Percentiles rank a stretch among this genome's conserved stretches.
These are phyloP conservation scores for Calliphora vomitoria DNA, from an alignment of 2,888 invertebrate genomes.

Conservation along the genomic window DNA sequence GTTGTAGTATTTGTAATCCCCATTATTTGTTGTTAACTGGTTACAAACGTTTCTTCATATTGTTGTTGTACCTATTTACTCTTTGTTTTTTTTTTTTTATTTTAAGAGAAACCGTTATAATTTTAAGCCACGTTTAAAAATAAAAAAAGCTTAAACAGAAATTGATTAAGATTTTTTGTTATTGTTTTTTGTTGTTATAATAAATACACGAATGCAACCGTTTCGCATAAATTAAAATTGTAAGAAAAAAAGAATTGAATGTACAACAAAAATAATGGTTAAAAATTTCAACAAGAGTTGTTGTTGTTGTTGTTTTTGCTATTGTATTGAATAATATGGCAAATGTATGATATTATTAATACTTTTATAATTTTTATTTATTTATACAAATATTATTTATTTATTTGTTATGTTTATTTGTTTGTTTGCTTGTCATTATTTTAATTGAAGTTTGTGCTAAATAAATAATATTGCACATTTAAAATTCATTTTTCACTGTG, in stretches of 20 bases:
- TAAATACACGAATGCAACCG: conserved; percentile 65
- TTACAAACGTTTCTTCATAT: conserved; percentile 44
- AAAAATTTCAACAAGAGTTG: conserved; percentile 32
- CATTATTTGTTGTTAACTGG: conserved; percentile 60
- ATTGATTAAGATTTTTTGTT: conserved; percentile 20
- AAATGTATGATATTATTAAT: conserved; percentile 35
- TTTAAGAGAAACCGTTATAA: conserved; percentile 65
- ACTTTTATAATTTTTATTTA: conserved; percentile 16
- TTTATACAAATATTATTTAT: conserved; percentile 24
- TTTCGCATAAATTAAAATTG: conserved; percentile 71
- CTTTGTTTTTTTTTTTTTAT: conserved; percentile 32
- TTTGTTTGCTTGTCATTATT: neutral
- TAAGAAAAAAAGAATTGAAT: conserved; percentile 23
- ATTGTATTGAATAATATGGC: conserved; percentile 55
- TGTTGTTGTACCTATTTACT: conserved; percentile 13
- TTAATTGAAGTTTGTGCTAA: conserved; percentile 24
- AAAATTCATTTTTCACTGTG: conserved; percentile 50
- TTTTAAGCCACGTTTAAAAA: conserved; percentile 56
- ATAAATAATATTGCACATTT: conserved; percentile 46
- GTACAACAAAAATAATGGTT: conserved; percentile 51
- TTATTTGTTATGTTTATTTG: conserved; percentile 8
- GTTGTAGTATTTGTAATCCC: conserved; percentile 50
- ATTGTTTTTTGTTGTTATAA: conserved; percentile 39
- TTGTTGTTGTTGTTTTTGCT: conserved; percentile 28
- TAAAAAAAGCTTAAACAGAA: conserved; percentile 32